These are phyloP conservation scores for Phataginus tricuspis DNA, from an alignment of 2,797 vertebrate genomes.

Conservation along the genomic window DNA sequence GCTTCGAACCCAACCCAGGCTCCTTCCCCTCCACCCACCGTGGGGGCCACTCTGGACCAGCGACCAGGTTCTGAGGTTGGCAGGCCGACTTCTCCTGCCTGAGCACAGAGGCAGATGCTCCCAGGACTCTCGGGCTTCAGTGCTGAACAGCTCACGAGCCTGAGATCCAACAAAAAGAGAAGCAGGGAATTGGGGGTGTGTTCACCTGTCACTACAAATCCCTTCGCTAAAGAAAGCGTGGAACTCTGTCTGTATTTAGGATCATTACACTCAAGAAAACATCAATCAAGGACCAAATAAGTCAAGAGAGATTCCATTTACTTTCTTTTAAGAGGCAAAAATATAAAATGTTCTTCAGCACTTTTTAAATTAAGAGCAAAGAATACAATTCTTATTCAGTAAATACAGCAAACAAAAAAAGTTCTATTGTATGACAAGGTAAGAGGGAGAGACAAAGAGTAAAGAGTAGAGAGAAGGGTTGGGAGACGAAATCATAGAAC, in stretches of 20 bases:
- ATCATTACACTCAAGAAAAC: constrained; percentile 39
- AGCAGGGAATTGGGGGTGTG: neutral
- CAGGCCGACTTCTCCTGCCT: neutral
- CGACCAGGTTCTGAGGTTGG: neutral
- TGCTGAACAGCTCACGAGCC: neutral
- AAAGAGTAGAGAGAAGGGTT: neutral
- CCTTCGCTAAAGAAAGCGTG: neutral
- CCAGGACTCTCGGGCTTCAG: neutral
- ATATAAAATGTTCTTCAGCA: constrained; percentile 26
- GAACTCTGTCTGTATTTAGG: neutral
- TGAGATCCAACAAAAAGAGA: neutral
- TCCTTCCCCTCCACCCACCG: neutral
- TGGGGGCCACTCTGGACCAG: neutral
- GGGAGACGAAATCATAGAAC: neutral
- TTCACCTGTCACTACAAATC: neutral
- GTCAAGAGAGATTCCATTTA: constrained; percentile 49
- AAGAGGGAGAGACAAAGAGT: neutral
- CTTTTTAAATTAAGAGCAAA: constrained; percentile 62
- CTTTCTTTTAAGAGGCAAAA: constrained; percentile 58
- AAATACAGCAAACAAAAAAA: constrained; percentile 51
- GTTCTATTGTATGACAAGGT: neutral
- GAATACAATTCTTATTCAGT: constrained; percentile 56
- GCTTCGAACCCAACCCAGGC: neutral
- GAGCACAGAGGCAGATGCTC: neutral
- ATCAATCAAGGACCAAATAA: constrained; percentile 47